Evolutionary conservation across 2,797 vertebrate species (phyloP).

Genomic region (Gila robusta): DNA sequence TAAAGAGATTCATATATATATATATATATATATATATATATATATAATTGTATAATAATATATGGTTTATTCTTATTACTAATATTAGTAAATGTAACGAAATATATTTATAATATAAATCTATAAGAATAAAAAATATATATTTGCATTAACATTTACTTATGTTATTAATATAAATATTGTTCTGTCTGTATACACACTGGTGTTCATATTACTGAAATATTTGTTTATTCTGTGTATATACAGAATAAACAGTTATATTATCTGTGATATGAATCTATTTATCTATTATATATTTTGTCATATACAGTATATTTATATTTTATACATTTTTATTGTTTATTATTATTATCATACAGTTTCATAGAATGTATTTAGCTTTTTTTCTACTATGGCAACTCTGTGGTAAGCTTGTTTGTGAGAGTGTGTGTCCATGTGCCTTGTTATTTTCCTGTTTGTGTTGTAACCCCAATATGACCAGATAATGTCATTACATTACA

Average conservation of each 20-base stretch:
- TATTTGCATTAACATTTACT: neutral
- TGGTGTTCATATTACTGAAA: neutral
- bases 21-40: too few species aligned
- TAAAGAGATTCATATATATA: too few species aligned
- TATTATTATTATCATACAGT: neutral
- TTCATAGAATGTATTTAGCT: neutral
- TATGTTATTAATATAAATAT: neutral
- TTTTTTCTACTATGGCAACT: neutral
- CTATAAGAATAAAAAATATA: too few species aligned
- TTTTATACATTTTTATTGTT: neutral
- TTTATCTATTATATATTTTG: neutral
- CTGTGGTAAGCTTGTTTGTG: conserved; percentile 40
- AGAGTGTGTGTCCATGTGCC: conserved; percentile 31
- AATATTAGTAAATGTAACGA: too few species aligned
- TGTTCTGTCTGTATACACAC: neutral
- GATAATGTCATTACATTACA: conserved; percentile 7
- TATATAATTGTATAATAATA: too few species aligned
- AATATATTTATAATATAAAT: too few species aligned
- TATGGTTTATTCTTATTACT: too few species aligned
- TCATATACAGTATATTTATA: neutral
- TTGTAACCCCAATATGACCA: conserved; percentile 10
- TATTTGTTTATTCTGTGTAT: neutral
- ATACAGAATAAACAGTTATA: neutral
- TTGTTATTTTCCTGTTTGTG: conserved; percentile 15
- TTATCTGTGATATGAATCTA: neutral